phyloP scores from a whole-genome alignment of 2,113 vertebrate genomes.

The Catharus fuscescens region DNA sequence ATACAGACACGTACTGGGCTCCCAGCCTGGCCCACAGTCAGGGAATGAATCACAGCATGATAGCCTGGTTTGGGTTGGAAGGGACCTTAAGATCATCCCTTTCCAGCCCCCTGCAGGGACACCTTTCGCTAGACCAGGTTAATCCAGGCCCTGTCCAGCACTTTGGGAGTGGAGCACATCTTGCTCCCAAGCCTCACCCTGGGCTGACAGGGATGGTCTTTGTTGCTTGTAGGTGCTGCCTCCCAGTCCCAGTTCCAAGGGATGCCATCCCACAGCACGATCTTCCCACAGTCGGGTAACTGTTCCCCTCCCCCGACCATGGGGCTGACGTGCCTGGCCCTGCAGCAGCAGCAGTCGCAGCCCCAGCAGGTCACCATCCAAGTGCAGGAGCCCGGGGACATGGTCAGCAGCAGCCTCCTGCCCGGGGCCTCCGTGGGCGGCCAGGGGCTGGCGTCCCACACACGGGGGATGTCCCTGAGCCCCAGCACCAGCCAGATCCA shows the following conservation, averaged over 20 bases:
- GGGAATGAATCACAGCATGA: background rate
- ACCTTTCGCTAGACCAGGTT: background rate
- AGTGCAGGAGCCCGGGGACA: constrained; percentile 88
- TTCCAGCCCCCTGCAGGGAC: background rate
- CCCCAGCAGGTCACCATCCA: constrained; percentile 95
- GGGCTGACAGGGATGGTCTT: background rate
- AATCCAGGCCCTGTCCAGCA: background rate
- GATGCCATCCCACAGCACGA: constrained; percentile 76
- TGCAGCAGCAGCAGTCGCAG: constrained; percentile 83
- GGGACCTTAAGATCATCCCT: background rate
- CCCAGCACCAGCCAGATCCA: constrained; percentile 75
- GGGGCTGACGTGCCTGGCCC: constrained; percentile 81
- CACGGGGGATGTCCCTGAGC: constrained; percentile 67
- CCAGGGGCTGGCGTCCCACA: constrained; percentile 26
- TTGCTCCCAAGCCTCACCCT: fast-evolving
- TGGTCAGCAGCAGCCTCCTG: constrained; percentile 74
- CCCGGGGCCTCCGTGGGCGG: constrained; percentile 42
- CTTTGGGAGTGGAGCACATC: fast-evolving
- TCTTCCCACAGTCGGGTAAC: constrained; percentile 87
- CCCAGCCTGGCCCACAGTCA: background rate
- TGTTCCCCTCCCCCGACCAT: constrained; percentile 86
- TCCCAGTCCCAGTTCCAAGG: constrained; percentile 88
- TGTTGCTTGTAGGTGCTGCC: constrained; percentile 74
- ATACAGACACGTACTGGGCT: fast-evolving
- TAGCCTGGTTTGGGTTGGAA: background rate